phyloP scores from a whole-genome alignment of 2,888 invertebrate genomes.

The Eilema caniola region DNA sequence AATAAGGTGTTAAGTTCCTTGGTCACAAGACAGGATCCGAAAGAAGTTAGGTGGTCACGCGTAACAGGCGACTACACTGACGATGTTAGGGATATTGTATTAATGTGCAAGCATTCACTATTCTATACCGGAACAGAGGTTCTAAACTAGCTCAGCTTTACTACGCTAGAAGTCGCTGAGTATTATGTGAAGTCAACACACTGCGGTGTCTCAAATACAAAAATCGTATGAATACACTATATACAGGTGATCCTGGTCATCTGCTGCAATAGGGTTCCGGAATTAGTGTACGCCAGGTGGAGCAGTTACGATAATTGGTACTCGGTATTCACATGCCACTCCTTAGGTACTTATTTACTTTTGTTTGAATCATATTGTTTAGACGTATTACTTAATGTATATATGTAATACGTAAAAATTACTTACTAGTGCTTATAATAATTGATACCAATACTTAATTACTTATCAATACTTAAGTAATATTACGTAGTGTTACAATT shows the following conservation, averaged over 20 bases:
- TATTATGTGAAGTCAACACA: too few relatives aligned
- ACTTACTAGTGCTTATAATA: not conserved
- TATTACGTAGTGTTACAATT: not conserved
- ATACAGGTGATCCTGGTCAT: not conserved
- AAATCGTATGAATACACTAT: too few relatives aligned
- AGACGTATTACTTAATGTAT: not conserved
- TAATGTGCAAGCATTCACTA: not conserved
- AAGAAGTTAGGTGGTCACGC: not conserved
- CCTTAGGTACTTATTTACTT: not conserved
- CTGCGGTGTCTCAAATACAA: too few relatives aligned
- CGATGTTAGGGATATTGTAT: not conserved
- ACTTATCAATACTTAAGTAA: not conserved
- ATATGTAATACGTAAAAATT: not conserved
- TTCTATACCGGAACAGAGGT: not conserved
- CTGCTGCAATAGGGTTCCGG: too few relatives aligned
- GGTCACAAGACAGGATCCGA: not conserved
- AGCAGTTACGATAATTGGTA: not conserved
- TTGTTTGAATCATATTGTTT: not conserved
- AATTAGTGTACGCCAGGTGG: too few relatives aligned
- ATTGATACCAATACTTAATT: not conserved
- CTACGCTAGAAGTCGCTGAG: too few relatives aligned
- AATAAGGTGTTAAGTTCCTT: not conserved
- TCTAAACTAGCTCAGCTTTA: too few relatives aligned
- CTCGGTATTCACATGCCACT: too few relatives aligned
- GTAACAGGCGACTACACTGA: not conserved